Conservation (phyloP, 2,113 vertebrate genomes). For the Ovibos moschatus region DNA sequence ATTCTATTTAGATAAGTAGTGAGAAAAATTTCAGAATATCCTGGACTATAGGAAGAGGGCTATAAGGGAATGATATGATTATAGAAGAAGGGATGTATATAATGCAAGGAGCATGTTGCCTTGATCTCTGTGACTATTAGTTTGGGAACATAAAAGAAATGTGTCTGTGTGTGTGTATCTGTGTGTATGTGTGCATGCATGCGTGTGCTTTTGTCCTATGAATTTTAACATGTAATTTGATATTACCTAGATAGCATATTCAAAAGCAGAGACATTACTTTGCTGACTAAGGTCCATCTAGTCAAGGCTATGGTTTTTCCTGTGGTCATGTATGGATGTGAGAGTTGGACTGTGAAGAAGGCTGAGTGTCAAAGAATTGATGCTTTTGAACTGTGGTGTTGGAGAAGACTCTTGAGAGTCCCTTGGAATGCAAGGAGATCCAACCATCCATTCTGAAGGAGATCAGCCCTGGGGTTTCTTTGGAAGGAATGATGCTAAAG, state of each 20-base stretch:
- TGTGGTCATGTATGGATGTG: no score
- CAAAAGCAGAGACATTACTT: no score
- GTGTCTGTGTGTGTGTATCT: not conserved
- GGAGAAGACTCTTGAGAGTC: no score
- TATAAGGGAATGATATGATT: not conserved
- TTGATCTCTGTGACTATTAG: not conserved
- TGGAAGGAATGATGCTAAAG: no score
- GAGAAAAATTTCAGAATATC: not conserved
- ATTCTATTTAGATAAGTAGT: not conserved
- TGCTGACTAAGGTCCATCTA: no score
- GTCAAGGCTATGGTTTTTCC: no score
- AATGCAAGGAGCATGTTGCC: not conserved
- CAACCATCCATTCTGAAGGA: no score
- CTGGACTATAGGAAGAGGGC: not conserved
- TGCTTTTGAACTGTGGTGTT: no score
- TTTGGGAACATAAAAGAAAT: not conserved
- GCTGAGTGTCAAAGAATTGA: no score
- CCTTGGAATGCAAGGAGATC: no score
- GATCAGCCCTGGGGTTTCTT: no score
- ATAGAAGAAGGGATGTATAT: not conserved
- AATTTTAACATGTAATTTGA: not conserved
- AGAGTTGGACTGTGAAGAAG: no score
- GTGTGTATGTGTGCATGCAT: not conserved
- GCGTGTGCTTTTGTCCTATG: not conserved
- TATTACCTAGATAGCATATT: not conserved